Base-by-base conservation (phyloP, 2,113 vertebrate genomes). In the Procavia capensis region DNA sequence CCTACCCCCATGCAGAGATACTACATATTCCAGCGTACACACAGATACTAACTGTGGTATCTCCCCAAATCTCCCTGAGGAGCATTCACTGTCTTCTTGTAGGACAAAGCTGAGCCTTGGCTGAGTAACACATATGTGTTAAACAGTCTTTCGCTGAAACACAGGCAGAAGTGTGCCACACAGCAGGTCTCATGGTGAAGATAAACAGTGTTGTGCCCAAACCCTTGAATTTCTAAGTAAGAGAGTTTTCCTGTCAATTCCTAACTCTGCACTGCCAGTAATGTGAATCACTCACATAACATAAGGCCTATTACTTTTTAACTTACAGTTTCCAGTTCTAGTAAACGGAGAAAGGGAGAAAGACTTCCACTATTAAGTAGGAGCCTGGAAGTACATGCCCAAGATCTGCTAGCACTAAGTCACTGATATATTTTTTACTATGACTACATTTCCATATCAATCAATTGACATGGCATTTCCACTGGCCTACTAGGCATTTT, bases 151-250 rank as follows among this genome's bases (percentile, higher is more conserved):
- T 85, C 16, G 16, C 79, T 88, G 39, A 88, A 91, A 92, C n/a
- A 43, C 41, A 82, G 85, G 61, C 66, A 83, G 50, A 82, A 25
- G 68, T 96, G 85, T 92, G 54, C 68, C 54, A 83, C 20, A 93
- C 31, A 36, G 83, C 59, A 47, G 63, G 85, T 92, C 91, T 93
- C 78, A 31, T 54, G 82, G 91, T 88, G 82, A 74, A 54, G 82
- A 89, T 86, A 95, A 97, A 81, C 43, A 54, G 41, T 54, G 82
- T 2, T 5, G 43, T 75, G 54, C 61, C 93, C 97, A 95, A 90
- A 85, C 79, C 92, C 22, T 47, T 19, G 9, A 93, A 81, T 86
- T 91, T 96, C 88, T 90, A 98, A 97, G 88, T 84, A 87, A 95
- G 75, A 59, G 81, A 90, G 16, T 89, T 85, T 90, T 92, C 84